Conservation (phyloP, 2,797 vertebrate genomes). For the Crocodylus rhombifer region DNA sequence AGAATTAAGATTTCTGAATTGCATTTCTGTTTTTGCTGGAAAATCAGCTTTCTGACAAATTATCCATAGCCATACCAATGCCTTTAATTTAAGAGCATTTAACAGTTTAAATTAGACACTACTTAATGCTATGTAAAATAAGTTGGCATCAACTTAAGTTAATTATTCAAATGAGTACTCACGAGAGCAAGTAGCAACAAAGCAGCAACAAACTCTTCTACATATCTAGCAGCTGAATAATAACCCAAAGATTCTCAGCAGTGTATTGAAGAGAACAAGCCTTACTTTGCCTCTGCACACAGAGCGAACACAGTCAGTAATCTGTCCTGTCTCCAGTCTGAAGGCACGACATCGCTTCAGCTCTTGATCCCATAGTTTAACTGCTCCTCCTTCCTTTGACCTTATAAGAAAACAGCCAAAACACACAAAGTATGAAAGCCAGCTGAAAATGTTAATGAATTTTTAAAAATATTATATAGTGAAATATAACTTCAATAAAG, state of each 20-base stretch:
- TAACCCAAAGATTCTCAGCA: background rate
- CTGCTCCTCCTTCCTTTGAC: slow-evolving; percentile 95
- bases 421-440: background rate
- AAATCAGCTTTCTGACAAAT: background rate
- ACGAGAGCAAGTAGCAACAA: background rate
- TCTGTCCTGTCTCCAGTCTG: slow-evolving; percentile 92
- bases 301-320: slow-evolving; percentile 93
- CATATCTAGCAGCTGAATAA: background rate
- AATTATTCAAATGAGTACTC: background rate
- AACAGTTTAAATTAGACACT: background rate
- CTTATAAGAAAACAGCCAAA: slow-evolving; percentile 74
- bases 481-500: background rate
- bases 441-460: background rate
- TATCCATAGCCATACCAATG: background rate
- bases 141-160: background rate
- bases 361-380: slow-evolving; percentile 98
- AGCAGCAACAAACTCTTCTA: background rate
- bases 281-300: slow-evolving; percentile 95
- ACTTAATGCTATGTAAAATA: background rate
- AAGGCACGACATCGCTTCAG: slow-evolving; percentile 96
- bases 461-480: background rate
- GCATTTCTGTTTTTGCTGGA: background rate
- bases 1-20: background rate
- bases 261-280: background rate
- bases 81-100: background rate